Percentiles rank a stretch among this genome's conserved stretches.
These are phyloP conservation scores for Neocloeon triangulifer DNA, from an alignment of 1,140 invertebrate genomes.

Conservation along the genomic window DNA sequence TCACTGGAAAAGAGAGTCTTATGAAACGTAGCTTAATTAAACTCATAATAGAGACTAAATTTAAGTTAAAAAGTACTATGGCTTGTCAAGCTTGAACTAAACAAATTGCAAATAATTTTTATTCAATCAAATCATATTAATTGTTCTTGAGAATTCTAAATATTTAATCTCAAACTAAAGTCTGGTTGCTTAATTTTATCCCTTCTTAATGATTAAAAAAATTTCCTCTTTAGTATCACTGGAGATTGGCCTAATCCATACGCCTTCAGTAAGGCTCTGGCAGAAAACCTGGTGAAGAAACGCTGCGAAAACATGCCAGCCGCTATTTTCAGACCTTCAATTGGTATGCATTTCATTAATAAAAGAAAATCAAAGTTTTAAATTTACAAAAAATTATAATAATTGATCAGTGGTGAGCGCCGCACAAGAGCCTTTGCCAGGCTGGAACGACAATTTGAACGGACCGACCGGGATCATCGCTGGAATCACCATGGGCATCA, in stretches of 20 bases:
- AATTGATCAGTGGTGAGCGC: conserved; percentile 4
- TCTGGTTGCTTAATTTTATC: too few relatives aligned
- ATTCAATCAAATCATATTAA: too few relatives aligned
- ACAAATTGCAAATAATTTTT: too few relatives aligned
- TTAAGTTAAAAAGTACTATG: too few relatives aligned
- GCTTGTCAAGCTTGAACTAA: too few relatives aligned
- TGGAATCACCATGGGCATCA: conserved; percentile 16
- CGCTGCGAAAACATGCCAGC: conserved; percentile 27
- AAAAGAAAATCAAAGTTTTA: neutral
- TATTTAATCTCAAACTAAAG: too few relatives aligned
- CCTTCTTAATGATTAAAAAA: too few relatives aligned
- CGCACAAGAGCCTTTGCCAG: conserved; percentile 12
- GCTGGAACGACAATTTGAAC: conserved; percentile 37
- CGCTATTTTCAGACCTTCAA: neutral
- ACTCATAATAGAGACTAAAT: too few relatives aligned
- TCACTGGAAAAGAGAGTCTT: too few relatives aligned
- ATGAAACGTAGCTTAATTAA: too few relatives aligned
- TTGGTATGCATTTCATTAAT: neutral
- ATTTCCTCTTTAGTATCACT: conserved; percentile 34
- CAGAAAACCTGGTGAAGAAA: conserved; percentile 44
- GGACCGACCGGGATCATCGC: conserved; percentile 21
- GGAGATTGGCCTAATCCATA: conserved; percentile 68
- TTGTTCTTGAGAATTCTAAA: too few relatives aligned
- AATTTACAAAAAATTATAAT: neutral
- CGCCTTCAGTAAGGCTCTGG: conserved; percentile 59